These are phyloP conservation scores for Crambe crambe DNA, from an alignment of 37 sponge, comb jelly and placozoan genomes.

Conservation along the genomic window DNA sequence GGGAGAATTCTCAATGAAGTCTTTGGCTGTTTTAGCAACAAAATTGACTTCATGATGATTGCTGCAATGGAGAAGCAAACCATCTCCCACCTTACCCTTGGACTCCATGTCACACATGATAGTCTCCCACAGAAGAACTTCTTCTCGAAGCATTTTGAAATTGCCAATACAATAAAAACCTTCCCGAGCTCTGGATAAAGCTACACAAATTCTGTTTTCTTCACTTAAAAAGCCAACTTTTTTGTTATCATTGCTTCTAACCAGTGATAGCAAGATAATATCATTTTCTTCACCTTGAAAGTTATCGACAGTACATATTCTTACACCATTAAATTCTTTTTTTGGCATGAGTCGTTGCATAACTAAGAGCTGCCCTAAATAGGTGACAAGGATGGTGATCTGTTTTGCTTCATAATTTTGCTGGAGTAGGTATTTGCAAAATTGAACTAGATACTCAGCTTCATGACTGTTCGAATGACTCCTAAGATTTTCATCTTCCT, in stretches of 20 bases:
- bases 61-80: slow-evolving; percentile 66
- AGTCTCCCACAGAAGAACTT: slow-evolving; percentile 62
- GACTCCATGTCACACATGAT: slow-evolving; percentile 58
- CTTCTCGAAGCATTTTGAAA: slow-evolving; percentile 51
- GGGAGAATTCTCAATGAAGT: slow-evolving; percentile 53
- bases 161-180: slow-evolving; percentile 94
- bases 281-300: slow-evolving; percentile 98
- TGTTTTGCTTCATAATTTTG: slow-evolving; percentile 64
- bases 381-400: slow-evolving; percentile 85
- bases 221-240: slow-evolving; percentile 84
- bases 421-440: slow-evolving; percentile 71
- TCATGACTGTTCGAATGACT: slow-evolving; percentile 83
- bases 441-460: slow-evolving; percentile 61
- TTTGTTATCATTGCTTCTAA: slow-evolving; percentile 58
- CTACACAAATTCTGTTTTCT: slow-evolving; percentile 87
- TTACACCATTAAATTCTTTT: slow-evolving; percentile 58
- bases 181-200: slow-evolving; percentile 89
- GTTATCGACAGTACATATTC: slow-evolving; percentile 77
- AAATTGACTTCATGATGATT: slow-evolving; percentile 66
- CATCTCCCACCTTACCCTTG: slow-evolving; percentile 32
- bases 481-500: slow-evolving; percentile 12
- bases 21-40: slow-evolving; percentile 26
- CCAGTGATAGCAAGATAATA: slow-evolving; percentile 84
- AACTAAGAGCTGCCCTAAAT: slow-evolving; percentile 79
- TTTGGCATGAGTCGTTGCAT: slow-evolving; percentile 47